A percentile compares a stretch with the other conserved stretches of the same genome.
Conservation (phyloP, 1,140 invertebrate species). For the Calosoma granatense region DNA sequence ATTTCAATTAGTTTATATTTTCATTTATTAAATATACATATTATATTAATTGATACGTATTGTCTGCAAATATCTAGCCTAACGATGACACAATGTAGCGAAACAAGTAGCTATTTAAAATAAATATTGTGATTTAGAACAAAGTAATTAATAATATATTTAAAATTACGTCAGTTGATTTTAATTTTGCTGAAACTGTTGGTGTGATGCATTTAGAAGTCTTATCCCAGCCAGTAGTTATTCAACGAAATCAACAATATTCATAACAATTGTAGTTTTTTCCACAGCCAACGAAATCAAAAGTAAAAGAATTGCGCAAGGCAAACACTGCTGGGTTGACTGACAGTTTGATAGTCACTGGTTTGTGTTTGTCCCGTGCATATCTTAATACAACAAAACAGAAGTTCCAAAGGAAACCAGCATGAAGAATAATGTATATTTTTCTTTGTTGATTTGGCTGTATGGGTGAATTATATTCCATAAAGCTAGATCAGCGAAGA, state of each 20-base stretch:
- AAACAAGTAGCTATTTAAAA: too few relatives aligned
- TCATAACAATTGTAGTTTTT: too few relatives aligned
- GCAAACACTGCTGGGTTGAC: neutral
- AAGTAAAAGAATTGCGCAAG: neutral
- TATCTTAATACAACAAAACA: neutral
- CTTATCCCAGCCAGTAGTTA: neutral
- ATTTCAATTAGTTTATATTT: too few relatives aligned
- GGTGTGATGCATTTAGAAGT: neutral
- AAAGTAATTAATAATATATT: too few relatives aligned
- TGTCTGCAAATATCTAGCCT: too few relatives aligned
- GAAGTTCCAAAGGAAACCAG: neutral
- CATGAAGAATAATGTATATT: neutral
- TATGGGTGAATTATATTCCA: neutral
- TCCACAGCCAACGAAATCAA: too few relatives aligned
- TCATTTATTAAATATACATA: too few relatives aligned
- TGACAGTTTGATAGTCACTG: neutral
- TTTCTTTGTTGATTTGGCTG: neutral
- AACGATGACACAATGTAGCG: too few relatives aligned
- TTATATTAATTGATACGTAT: too few relatives aligned
- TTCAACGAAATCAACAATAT: too few relatives aligned
- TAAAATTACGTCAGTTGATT: too few relatives aligned
- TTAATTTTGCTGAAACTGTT: neutral
- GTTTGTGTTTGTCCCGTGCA: neutral
- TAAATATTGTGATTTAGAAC: too few relatives aligned
- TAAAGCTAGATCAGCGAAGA: neutral